phyloP scores from a whole-genome alignment of 2,797 vertebrate species.

The Enteromius afrohamiltoni region DNA sequence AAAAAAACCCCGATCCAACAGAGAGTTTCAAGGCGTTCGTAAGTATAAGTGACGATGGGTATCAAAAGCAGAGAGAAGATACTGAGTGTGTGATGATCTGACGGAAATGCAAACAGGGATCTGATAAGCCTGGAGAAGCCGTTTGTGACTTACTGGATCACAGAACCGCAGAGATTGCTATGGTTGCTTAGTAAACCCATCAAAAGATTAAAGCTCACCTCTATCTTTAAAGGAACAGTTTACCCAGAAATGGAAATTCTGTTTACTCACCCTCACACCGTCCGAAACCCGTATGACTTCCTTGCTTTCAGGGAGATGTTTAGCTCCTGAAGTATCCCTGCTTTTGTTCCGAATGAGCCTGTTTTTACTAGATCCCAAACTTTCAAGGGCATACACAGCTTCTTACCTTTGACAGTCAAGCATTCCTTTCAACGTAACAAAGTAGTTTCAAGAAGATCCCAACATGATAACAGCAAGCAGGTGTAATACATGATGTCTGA shows the following conservation, averaged over 20 bases:
- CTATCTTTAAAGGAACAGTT: conserved; percentile 20
- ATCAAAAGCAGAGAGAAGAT: background rate
- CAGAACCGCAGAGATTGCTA: background rate
- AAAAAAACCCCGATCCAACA: background rate
- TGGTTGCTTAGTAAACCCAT: conserved; percentile 24
- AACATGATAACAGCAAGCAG: conserved; percentile 23
- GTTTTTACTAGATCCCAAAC: conserved; percentile 10
- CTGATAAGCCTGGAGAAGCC: conserved; percentile 13
- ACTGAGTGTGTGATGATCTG: background rate
- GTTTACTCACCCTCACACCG: background rate
- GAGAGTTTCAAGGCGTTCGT: conserved; percentile 25
- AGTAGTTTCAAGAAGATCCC: conserved; percentile 16
- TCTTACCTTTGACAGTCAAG: conserved; percentile 1
- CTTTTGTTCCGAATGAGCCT: background rate
- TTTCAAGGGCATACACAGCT: conserved; percentile 1
- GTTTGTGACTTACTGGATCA: conserved; percentile 17
- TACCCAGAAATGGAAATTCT: background rate
- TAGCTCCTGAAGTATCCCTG: background rate
- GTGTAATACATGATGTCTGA: conserved; percentile 34
- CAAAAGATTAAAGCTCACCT: conserved; percentile 22
- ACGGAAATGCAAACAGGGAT: conserved; percentile 18
- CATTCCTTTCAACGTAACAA: background rate
- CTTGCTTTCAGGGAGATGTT: background rate
- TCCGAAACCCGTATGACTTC: background rate
- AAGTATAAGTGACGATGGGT: conserved; percentile 29